phyloP scores from a whole-genome alignment of 2,113 vertebrate genomes.

The Nesoenas mayeri region DNA sequence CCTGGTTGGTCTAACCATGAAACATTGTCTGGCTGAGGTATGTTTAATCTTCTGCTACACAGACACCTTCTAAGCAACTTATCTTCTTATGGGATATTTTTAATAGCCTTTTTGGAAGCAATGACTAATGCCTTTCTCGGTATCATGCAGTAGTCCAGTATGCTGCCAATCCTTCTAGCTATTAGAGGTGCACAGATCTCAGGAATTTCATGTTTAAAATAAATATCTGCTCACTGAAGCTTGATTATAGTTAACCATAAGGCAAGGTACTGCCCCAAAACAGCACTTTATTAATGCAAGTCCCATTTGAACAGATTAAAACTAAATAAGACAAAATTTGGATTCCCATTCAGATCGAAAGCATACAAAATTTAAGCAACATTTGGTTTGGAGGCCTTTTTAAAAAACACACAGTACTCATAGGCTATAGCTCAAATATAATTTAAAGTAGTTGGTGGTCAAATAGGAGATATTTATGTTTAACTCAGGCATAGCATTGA shows the following conservation, averaged over 20 bases:
- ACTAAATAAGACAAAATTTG: background rate
- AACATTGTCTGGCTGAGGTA: conserved; percentile 15
- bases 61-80: conserved; percentile 57
- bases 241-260: background rate
- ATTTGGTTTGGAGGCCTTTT: background rate
- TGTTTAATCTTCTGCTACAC: conserved; percentile 40
- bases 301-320: background rate
- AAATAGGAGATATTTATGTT: background rate
- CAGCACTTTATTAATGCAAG: background rate
- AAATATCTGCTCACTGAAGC: conserved; percentile 29
- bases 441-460: background rate
- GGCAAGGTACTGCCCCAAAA: background rate
- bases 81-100: conserved; percentile 51
- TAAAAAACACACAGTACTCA: background rate
- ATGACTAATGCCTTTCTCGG: conserved; percentile 48
- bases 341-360: background rate
- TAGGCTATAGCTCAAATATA: background rate
- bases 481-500: background rate
- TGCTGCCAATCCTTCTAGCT: background rate
- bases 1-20: conserved; percentile 26
- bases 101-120: conserved; percentile 52
- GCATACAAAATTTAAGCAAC: background rate
- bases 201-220: background rate
- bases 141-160: background rate
- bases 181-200: background rate